phyloP scores from a whole-genome alignment of 2,113 vertebrate species.

The Neopipo cinnamomea region DNA sequence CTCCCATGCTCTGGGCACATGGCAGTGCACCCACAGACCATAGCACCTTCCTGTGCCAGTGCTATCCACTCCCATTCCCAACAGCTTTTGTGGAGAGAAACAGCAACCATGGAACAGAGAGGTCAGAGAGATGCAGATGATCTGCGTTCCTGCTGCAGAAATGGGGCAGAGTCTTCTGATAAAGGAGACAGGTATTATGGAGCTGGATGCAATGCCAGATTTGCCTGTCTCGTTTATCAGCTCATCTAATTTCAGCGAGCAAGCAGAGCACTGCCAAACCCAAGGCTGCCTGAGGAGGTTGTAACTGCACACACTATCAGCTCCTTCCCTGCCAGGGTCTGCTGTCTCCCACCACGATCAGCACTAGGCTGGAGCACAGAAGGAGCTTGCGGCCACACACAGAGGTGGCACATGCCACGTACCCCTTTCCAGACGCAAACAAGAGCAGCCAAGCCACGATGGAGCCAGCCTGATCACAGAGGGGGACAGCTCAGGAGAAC shows the following conservation, averaged over 20 bases:
- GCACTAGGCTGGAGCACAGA: neutral
- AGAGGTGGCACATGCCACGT: rapidly evolving
- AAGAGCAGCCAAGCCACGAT: neutral
- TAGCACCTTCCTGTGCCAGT: neutral
- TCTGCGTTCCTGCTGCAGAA: neutral
- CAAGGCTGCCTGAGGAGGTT: neutral
- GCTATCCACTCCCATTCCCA: neutral
- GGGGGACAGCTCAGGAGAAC: neutral
- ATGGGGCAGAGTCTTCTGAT: neutral
- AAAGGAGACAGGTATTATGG: neutral
- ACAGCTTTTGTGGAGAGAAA: neutral
- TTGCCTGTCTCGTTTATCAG: neutral
- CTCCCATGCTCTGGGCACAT: neutral
- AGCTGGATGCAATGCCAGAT: neutral
- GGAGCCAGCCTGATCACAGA: neutral
- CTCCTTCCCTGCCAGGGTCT: neutral
- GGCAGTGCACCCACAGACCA: neutral
- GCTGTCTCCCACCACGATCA: neutral
- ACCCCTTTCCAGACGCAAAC: neutral
- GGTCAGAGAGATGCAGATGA: neutral
- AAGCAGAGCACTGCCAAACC: neutral
- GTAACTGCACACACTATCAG: neutral
- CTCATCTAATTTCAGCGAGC: neutral
- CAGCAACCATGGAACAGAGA: neutral
- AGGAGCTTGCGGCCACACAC: neutral